A percentile compares a stretch with the other conserved stretches of the same genome.
phyloP scores from a whole-genome alignment of 1,140 invertebrate genomes.

The Drosophila pruinosa region DNA sequence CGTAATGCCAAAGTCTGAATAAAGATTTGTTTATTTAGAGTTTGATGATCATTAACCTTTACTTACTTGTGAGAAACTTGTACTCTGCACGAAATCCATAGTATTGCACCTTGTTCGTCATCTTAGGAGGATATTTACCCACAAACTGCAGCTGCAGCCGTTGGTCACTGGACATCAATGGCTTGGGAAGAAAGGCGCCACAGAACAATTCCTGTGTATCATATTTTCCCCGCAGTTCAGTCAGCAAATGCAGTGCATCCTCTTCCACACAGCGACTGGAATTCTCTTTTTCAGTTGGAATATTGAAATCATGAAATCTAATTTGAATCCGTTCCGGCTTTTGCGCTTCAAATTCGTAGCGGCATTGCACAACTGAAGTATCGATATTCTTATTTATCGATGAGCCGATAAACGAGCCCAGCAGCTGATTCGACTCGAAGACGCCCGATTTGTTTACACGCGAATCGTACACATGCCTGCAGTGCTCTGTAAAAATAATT shows the following conservation, averaged over 20 bases:
- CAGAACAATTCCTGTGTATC: slow-evolving; percentile 90
- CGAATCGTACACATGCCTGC: slow-evolving; percentile 90
- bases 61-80: slow-evolving; percentile 94
- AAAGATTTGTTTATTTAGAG: too few relatives aligned
- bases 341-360: slow-evolving; percentile 92
- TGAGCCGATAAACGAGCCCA: slow-evolving; percentile 84
- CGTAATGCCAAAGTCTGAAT: slow-evolving; percentile 88
- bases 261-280: slow-evolving; percentile 56
- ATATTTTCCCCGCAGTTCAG: slow-evolving; percentile 57
- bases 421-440: slow-evolving; percentile 88
- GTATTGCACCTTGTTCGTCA: slow-evolving; percentile 86
- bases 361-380: slow-evolving; percentile 86
- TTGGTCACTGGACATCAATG: slow-evolving; percentile 95
- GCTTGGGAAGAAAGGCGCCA: slow-evolving; percentile 89
- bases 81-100: slow-evolving; percentile 94
- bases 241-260: slow-evolving; percentile 71
- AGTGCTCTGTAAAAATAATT: slow-evolving; percentile 79
- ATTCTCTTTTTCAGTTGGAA: slow-evolving; percentile 69
- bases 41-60: neutral
- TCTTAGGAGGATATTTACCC: slow-evolving; percentile 85
- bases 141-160: slow-evolving; percentile 92
- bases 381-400: slow-evolving; percentile 22
- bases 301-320: slow-evolving; percentile 73
- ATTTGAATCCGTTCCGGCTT: slow-evolving; percentile 90
- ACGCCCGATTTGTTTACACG: slow-evolving; percentile 91